Conservation (phyloP, 64 coral and sea anemone species). For the Montipora cactus region DNA sequence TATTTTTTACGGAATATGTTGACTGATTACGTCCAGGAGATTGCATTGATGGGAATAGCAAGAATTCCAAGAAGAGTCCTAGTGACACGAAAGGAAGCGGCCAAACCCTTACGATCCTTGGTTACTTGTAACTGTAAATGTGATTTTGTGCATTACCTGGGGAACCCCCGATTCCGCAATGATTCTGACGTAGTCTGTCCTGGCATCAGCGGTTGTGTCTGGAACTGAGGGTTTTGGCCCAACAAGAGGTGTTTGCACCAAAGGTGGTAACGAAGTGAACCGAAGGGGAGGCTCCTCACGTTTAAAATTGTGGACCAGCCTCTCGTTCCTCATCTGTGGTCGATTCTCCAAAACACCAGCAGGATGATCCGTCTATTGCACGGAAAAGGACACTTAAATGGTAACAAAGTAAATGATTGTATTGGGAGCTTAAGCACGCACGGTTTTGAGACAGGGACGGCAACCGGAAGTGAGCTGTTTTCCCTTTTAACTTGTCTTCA, state of each 20-base stretch:
- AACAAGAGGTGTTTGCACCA: constrained; percentile 51
- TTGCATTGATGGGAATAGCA: neutral
- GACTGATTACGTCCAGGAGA: neutral
- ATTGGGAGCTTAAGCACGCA: no score
- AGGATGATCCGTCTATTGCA: constrained; percentile 20
- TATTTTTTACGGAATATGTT: no score
- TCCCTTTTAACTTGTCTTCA: no score
- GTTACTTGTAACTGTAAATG: no score
- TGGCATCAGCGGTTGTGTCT: neutral
- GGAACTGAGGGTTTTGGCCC: neutral
- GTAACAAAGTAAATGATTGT: neutral
- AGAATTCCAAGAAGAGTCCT: no score
- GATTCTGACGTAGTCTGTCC: constrained; percentile 17
- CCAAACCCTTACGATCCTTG: no score
- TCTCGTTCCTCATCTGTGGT: constrained; percentile 41
- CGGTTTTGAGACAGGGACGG: no score
- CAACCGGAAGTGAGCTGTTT: no score
- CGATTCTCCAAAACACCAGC: constrained; percentile 66
- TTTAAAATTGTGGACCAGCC: neutral
- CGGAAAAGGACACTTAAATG: neutral
- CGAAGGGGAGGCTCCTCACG: neutral
- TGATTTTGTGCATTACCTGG: constrained; percentile 19
- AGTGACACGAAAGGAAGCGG: no score
- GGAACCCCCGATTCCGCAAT: constrained; percentile 34
- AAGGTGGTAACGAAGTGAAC: constrained; percentile 33